Evolutionary conservation across 1,140 invertebrate species (phyloP).

Genomic region (Drosophila nebulosa): DNA sequence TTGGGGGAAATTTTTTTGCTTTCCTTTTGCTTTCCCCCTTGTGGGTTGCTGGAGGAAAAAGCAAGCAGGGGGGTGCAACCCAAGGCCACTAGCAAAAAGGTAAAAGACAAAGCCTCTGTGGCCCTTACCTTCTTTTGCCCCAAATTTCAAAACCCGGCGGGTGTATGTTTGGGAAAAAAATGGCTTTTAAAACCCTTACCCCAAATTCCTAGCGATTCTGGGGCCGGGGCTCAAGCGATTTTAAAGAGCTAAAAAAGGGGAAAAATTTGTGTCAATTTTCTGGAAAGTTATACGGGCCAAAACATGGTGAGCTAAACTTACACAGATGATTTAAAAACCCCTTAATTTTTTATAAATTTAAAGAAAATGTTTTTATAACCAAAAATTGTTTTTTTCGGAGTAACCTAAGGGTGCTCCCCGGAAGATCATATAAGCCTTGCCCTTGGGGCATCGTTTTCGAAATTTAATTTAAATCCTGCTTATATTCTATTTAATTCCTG

Average conservation of each 20-base stretch:
- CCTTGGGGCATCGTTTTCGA: conserved; percentile 82
- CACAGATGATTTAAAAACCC: neutral
- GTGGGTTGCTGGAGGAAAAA: conserved; percentile 10
- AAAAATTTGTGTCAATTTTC: conserved; percentile 92
- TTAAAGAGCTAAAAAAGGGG: conserved; percentile 91
- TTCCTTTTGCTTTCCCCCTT: conserved; percentile 37
- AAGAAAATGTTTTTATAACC: conserved; percentile 86
- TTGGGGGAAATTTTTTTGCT: conserved; percentile 31
- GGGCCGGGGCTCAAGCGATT: conserved; percentile 93
- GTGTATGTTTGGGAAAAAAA: conserved; percentile 97
- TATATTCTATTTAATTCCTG: conserved; percentile 86
- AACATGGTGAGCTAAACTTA: conserved; percentile 89
- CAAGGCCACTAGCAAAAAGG: conserved; percentile 19
- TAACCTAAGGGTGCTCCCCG: conserved; percentile 87
- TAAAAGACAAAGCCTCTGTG: conserved; percentile 83
- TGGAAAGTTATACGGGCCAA: conserved; percentile 95
- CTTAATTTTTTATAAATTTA: neutral
- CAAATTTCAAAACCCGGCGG: conserved; percentile 92
- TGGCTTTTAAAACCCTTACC: conserved; percentile 96
- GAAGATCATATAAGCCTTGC: conserved; percentile 72
- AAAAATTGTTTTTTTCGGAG: conserved; percentile 93
- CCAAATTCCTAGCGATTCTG: conserved; percentile 96
- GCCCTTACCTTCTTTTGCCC: conserved; percentile 96
- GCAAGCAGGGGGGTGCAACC: conserved; percentile 39
- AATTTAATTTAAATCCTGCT: conserved; percentile 84